A percentile compares a stretch with the other conserved stretches of the same genome.
phyloP scores from a whole-genome alignment of 2,888 invertebrate species.

The Salpingus planirostris region DNA sequence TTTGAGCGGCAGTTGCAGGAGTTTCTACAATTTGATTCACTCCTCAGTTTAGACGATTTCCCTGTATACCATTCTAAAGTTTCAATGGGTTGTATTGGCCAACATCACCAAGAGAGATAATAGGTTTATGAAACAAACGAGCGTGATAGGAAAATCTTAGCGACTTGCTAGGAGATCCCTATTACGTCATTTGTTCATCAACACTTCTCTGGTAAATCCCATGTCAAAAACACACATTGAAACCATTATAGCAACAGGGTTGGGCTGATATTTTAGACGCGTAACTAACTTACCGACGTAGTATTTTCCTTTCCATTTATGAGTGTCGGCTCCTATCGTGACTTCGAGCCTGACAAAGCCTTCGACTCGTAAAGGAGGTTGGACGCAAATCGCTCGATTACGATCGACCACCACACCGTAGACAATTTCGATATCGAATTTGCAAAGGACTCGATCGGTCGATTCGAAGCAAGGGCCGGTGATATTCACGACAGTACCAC shows the following conservation, averaged over 20 bases:
- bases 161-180: too few relatives aligned
- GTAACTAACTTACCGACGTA: conserved; percentile 69
- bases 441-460: conserved; percentile 67
- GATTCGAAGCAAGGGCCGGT: conserved; percentile 89
- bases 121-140: too few relatives aligned
- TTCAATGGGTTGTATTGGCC: too few relatives aligned
- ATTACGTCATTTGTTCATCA: too few relatives aligned
- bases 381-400: conserved; percentile 85
- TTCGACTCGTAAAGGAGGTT: conserved; percentile 77
- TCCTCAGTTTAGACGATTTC: too few relatives aligned
- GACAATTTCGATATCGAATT: conserved; percentile 69
- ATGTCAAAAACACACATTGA: too few relatives aligned
- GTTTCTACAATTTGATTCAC: conserved; percentile 57
- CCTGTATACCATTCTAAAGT: too few relatives aligned
- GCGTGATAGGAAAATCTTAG: too few relatives aligned
- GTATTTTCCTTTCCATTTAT: conserved; percentile 83
- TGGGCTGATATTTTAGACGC: too few relatives aligned
- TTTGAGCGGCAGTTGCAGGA: conserved; percentile 76
- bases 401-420: conserved; percentile 65
- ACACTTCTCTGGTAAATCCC: too few relatives aligned
- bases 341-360: conserved; percentile 83
- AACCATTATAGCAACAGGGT: too few relatives aligned
- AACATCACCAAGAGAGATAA: too few relatives aligned
- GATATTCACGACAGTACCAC: conserved; percentile 91
- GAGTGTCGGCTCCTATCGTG: conserved; percentile 71